Evolutionary conservation across 2,113 vertebrate species (phyloP).

Genomic region (Pseudopipra pipra): DNA sequence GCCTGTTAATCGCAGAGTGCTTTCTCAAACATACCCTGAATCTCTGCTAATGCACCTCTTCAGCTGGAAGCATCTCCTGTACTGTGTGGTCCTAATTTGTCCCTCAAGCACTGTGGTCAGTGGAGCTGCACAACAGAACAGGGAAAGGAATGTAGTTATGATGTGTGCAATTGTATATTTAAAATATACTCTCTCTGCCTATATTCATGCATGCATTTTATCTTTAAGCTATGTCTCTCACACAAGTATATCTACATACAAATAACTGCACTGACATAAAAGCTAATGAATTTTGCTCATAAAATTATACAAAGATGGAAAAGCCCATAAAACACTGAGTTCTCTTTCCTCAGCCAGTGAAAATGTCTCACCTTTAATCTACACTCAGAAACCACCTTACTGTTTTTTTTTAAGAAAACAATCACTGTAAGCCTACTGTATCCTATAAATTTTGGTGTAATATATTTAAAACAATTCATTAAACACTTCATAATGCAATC

Average conservation of each 20-base stretch:
- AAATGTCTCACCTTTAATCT: background rate
- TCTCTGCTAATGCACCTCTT: background rate
- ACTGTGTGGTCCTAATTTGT: background rate
- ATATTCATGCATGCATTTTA: background rate
- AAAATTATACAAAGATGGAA: background rate
- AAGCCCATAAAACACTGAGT: background rate
- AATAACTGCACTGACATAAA: background rate
- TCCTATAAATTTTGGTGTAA: background rate
- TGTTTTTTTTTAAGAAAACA: background rate
- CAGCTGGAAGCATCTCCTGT: background rate
- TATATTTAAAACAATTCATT: background rate
- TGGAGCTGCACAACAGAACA: background rate
- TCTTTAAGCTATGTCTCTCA: background rate
- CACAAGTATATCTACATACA: background rate
- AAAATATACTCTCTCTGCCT: background rate
- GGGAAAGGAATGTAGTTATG: background rate
- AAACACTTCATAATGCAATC: background rate
- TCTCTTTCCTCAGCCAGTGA: background rate
- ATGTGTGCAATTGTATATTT: background rate
- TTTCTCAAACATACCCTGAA: background rate
- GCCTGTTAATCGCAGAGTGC: background rate
- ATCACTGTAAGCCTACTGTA: background rate
- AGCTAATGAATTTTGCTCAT: background rate
- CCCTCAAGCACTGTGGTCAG: background rate
- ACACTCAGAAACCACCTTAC: background rate